Evolutionary conservation across 1,140 invertebrate genomes (phyloP).

Genomic region (Hylaeus anthracinus): DNA sequence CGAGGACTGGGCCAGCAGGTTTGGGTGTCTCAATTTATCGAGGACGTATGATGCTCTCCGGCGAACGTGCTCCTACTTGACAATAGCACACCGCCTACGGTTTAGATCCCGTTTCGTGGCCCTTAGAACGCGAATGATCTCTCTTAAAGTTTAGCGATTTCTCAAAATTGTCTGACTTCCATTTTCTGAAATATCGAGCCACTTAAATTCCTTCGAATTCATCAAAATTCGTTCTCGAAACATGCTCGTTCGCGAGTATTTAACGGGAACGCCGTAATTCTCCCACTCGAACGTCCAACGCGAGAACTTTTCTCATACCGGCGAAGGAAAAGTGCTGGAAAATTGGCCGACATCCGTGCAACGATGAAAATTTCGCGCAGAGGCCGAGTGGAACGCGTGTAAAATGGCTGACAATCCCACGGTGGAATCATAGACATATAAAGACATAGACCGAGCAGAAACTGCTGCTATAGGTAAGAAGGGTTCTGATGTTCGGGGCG

Average conservation of each 20-base stretch:
- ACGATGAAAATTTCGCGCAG: too few species aligned
- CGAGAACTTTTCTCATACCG: background rate
- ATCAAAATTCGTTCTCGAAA: background rate
- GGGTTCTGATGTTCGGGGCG: too few species aligned
- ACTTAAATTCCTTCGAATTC: background rate
- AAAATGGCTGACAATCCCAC: background rate
- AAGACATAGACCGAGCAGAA: too few species aligned
- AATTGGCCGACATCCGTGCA: background rate
- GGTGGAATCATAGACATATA: background rate
- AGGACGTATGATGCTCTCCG: slow-evolving; percentile 13
- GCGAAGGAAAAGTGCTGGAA: background rate
- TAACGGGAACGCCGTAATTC: background rate
- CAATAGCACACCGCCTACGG: slow-evolving; percentile 3
- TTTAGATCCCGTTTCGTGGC: slow-evolving; percentile 14
- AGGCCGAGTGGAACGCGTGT: background rate
- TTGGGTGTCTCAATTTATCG: slow-evolving; percentile 53
- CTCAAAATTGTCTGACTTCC: background rate
- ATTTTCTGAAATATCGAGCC: background rate
- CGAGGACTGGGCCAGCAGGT: slow-evolving; percentile 36
- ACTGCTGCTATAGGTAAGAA: too few species aligned
- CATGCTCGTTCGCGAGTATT: background rate
- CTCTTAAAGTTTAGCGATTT: background rate
- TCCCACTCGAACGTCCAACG: background rate
- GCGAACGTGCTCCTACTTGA: slow-evolving; percentile 25
- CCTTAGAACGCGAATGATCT: background rate